A percentile compares a stretch with the other conserved stretches of the same genome.
These are phyloP conservation scores for Scotopteryx bipunctaria DNA, from an alignment of 2,888 invertebrate species.

Conservation along the genomic window DNA sequence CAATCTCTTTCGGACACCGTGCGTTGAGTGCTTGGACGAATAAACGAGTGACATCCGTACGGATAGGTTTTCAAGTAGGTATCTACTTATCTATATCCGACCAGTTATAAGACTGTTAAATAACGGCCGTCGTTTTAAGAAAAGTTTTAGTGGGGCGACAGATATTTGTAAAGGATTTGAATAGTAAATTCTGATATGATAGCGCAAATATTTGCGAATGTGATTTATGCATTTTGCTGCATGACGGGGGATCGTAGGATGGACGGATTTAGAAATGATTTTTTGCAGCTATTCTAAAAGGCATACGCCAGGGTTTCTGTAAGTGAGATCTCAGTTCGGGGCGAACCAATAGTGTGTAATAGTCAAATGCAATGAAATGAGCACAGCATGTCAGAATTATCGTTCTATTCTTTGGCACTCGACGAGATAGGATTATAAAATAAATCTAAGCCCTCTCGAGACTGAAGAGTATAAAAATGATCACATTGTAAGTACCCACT, in stretches of 20 bases:
- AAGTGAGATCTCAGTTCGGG: too few relatives aligned
- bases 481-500: slow-evolving; percentile 58
- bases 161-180: slow-evolving; percentile 57
- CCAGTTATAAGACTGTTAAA: too few relatives aligned
- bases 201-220: slow-evolving; percentile 56
- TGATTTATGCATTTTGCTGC: slow-evolving; percentile 32
- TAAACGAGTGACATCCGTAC: too few relatives aligned
- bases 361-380: slow-evolving; percentile 2
- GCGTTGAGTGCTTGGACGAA: too few relatives aligned
- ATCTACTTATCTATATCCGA: too few relatives aligned
- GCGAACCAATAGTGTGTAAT: too few relatives aligned
- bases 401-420: slow-evolving; percentile 20
- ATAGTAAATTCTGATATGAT: slow-evolving; percentile 62
- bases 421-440: slow-evolving; percentile 39
- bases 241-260: slow-evolving; percentile 12
- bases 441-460: slow-evolving; percentile 46
- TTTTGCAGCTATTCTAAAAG: too few relatives aligned
- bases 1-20: not conserved
- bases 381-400: slow-evolving; percentile 26
- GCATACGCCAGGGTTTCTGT: too few relatives aligned
- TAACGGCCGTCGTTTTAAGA: not conserved
- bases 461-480: slow-evolving; percentile 69
- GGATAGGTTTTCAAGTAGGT: too few relatives aligned
- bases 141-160: slow-evolving; percentile 19
- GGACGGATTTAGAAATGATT: not conserved